Conservation (phyloP, 2,888 invertebrate genomes). For the Heteromyza rotundicornis region DNA sequence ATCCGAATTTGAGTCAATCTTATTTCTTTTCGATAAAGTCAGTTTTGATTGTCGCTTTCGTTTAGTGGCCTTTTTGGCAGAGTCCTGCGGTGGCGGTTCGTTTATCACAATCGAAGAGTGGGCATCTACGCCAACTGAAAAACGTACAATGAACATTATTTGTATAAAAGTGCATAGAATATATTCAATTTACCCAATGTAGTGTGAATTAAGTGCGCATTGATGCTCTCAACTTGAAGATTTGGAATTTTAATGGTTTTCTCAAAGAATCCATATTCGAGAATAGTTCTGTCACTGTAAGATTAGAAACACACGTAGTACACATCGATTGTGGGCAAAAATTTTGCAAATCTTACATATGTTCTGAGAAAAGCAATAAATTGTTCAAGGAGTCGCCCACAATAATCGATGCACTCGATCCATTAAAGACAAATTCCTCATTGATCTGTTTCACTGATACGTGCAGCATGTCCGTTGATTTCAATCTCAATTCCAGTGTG, state of each 20-base stretch:
- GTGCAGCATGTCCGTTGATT: slow-evolving; percentile 52
- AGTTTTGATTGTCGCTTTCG: slow-evolving; percentile 23
- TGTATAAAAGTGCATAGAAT: slow-evolving; percentile 10
- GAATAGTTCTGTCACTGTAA: slow-evolving; percentile 54
- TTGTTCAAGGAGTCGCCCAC: slow-evolving; percentile 73
- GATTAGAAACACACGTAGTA: not conserved
- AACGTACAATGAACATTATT: too few relatives aligned
- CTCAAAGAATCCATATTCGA: slow-evolving; percentile 63
- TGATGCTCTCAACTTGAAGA: slow-evolving; percentile 62
- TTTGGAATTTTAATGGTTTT: slow-evolving; percentile 63
- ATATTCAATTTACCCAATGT: slow-evolving; percentile 64
- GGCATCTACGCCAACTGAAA: slow-evolving; percentile 35
- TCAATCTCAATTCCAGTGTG: slow-evolving; percentile 60
- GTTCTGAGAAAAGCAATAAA: slow-evolving; percentile 66
- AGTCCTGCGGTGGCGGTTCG: slow-evolving; percentile 10
- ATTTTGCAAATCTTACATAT: too few relatives aligned
- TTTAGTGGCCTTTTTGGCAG: slow-evolving; percentile 7
- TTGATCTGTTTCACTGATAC: slow-evolving; percentile 63
- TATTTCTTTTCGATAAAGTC: slow-evolving; percentile 1
- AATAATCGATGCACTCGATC: slow-evolving; percentile 63
- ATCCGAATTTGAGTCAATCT: not conserved
- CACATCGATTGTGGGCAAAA: too few relatives aligned
- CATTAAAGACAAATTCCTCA: slow-evolving; percentile 61
- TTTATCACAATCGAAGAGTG: slow-evolving; percentile 26
- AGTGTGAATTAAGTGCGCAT: slow-evolving; percentile 68